phyloP scores from a whole-genome alignment of 2,888 invertebrate genomes.

The Belgica antarctica region DNA sequence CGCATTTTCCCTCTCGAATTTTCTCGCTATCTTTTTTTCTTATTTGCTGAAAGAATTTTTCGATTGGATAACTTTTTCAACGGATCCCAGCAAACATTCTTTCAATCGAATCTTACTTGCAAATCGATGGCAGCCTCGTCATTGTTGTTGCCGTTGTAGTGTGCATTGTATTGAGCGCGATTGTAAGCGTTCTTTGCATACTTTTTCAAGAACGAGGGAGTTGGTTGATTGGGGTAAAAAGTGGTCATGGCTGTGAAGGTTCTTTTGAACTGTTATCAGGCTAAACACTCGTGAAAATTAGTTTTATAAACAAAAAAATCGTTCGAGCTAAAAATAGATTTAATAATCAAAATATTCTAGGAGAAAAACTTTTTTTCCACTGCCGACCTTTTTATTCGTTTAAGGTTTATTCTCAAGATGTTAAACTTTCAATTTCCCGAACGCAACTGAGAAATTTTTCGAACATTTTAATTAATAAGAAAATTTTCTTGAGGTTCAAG shows the following conservation, averaged over 20 bases:
- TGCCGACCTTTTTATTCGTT: conserved; percentile 7
- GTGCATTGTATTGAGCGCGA: conserved; percentile 24
- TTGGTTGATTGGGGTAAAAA: conserved; percentile 32
- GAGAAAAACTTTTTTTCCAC: conserved; percentile 8
- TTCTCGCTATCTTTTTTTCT: conserved; percentile 12
- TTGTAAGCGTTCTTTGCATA: conserved; percentile 29
- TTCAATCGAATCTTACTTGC: conserved; percentile 33
- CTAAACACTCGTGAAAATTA: conserved; percentile 7
- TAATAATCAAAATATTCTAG: too few species aligned
- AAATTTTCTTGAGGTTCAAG: conserved; percentile 29
- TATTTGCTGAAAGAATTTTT: conserved; percentile 12
- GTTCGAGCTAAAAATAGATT: conserved; percentile 13
- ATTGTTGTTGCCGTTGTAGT: background rate
- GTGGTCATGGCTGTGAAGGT: conserved; percentile 24
- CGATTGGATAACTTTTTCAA: conserved; percentile 37
- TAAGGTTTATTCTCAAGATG: conserved; percentile 35
- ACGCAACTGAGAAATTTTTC: conserved; percentile 42
- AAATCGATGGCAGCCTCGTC: conserved; percentile 23
- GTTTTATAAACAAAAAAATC: conserved; percentile 1
- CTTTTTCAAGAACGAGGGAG: conserved; percentile 38
- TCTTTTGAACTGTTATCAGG: conserved; percentile 9
- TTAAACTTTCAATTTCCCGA: conserved; percentile 42
- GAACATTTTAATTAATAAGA: conserved; percentile 42
- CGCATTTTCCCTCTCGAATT: conserved; percentile 29
- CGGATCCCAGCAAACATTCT: background rate